Conservation (phyloP, 2,888 invertebrate genomes). For the Caenorhabditis sp. region DNA sequence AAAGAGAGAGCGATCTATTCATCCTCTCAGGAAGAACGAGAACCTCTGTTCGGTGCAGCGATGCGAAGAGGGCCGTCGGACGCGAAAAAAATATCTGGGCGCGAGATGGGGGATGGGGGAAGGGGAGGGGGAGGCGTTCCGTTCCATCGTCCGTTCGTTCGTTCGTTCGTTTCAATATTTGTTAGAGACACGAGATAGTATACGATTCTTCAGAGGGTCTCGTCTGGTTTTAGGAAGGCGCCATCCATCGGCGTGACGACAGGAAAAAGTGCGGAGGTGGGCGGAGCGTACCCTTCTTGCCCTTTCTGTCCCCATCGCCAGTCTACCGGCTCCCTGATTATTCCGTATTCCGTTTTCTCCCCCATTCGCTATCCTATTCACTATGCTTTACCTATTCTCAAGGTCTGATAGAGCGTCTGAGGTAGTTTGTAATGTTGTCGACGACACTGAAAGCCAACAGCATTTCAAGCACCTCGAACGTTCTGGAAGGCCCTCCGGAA, state of each 20-base stretch:
- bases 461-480: conserved; percentile 61
- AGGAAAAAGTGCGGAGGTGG: conserved; percentile 29
- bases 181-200: conserved; percentile 41
- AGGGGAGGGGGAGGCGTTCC: too few relatives aligned
- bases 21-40: not conserved
- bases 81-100: conserved; percentile 37
- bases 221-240: conserved; percentile 35
- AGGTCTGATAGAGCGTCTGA: conserved; percentile 47
- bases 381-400: not conserved
- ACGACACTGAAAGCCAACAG: conserved; percentile 28
- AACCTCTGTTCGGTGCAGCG: not conserved
- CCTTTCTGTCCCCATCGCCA: not conserved
- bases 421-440: conserved; percentile 69
- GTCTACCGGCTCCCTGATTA: conserved; percentile 42
- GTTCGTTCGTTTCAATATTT: conserved; percentile 46
- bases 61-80: conserved; percentile 4
- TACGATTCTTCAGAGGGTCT: conserved; percentile 39
- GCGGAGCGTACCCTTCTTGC: conserved; percentile 16
- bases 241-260: conserved; percentile 44
- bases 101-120: too few relatives aligned
- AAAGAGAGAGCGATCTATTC: not conserved
- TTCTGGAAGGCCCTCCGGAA: conserved; percentile 8
- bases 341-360: conserved; percentile 19
- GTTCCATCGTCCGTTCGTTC: too few relatives aligned
- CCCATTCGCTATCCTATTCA: conserved; percentile 11